Evolutionary conservation across 2,113 vertebrate species (phyloP).

Genomic region (Rostratula benghalensis): DNA sequence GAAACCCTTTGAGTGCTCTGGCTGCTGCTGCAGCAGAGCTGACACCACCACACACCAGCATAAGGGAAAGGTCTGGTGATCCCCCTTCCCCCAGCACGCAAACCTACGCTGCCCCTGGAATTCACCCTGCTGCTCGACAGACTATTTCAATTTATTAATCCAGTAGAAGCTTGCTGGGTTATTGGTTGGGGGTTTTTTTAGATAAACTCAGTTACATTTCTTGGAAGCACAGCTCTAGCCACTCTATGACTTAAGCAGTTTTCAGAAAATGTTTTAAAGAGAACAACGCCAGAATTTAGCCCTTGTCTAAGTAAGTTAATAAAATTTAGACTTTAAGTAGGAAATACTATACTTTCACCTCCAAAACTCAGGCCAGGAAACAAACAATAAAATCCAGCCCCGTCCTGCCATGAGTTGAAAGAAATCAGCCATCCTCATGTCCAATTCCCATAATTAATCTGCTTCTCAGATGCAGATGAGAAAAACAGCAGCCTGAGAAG

Average conservation of each 20-base stretch:
- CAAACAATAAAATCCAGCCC: background rate
- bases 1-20: background rate
- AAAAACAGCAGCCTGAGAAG: background rate
- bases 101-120: background rate
- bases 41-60: background rate
- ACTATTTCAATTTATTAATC: background rate
- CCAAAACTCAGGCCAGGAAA: background rate
- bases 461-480: background rate
- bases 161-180: background rate
- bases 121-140: background rate
- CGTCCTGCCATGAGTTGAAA: background rate
- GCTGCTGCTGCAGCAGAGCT: background rate
- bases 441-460: background rate
- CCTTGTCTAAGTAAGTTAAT: background rate
- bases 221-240: background rate
- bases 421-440: background rate
- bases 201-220: background rate
- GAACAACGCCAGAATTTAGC: background rate
- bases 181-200: rapidly evolving
- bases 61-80: background rate
- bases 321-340: background rate
- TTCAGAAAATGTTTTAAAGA: background rate
- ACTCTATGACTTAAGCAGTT: background rate
- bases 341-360: background rate
- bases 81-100: background rate